phyloP scores from a whole-genome alignment of 1,140 invertebrate genomes.

The Musca domestica region DNA sequence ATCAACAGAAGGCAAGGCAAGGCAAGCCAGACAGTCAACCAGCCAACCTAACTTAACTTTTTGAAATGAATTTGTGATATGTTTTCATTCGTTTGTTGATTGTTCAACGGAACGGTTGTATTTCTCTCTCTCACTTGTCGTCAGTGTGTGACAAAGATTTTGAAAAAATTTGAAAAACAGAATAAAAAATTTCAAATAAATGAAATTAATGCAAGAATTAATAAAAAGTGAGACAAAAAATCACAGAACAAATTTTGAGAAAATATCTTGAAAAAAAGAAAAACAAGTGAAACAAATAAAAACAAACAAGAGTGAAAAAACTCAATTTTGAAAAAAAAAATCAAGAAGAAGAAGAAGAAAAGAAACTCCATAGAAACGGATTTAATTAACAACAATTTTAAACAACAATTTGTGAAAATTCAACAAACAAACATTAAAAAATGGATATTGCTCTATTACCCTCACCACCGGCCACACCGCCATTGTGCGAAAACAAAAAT shows the following conservation, averaged over 20 bases:
- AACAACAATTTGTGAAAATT: conserved; percentile 1
- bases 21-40: not conserved
- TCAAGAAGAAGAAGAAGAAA: conserved; percentile 23
- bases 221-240: conserved; percentile 31
- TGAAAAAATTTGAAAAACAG: conserved; percentile 30
- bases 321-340: conserved; percentile 25
- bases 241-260: not conserved
- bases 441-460: conserved; percentile 56
- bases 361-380: conserved; percentile 24
- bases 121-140: not conserved
- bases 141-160: conserved; percentile 19
- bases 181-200: conserved; percentile 5
- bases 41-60: conserved; percentile 21
- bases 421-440: conserved; percentile 30
- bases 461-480: conserved; percentile 62
- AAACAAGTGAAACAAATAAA: not conserved
- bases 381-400: conserved; percentile 19
- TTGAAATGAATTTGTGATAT: conserved; percentile 11
- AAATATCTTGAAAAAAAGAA: conserved; percentile 18
- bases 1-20: conserved; percentile 4
- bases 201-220: conserved; percentile 13
- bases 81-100: conserved; percentile 53
- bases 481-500: conserved; percentile 55
- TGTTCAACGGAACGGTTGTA: conserved; percentile 49
- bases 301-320: conserved; percentile 19